These are phyloP conservation scores for Zapus hudsonius DNA, from an alignment of 2,113 vertebrate species.

Conservation along the genomic window DNA sequence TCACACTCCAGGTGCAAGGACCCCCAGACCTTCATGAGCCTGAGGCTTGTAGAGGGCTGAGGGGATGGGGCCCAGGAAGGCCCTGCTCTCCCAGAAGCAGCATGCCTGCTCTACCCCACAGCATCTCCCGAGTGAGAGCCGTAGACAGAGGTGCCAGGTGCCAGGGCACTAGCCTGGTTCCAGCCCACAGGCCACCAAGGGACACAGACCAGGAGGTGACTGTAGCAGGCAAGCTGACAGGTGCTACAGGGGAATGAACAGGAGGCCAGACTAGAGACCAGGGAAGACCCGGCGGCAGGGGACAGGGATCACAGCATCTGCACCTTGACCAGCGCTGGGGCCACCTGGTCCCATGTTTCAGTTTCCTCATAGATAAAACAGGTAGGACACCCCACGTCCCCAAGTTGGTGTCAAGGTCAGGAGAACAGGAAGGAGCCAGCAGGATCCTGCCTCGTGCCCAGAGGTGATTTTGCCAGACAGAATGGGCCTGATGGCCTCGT, in stretches of 20 bases:
- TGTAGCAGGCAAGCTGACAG: fast-evolving
- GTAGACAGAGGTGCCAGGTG: too few species aligned
- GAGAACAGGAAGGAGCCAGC: background rate
- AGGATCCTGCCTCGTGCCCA: background rate
- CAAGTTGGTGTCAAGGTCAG: background rate
- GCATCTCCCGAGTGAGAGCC: background rate
- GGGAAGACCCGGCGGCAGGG: fast-evolving
- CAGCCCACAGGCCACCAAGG: background rate
- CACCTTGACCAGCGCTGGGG: background rate
- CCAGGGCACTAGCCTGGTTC: too few species aligned
- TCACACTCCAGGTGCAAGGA: background rate
- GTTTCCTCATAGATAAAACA: background rate
- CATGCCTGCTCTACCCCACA: background rate
- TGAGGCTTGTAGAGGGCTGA: background rate
- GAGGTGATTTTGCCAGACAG: background rate
- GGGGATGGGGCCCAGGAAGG: too few species aligned
- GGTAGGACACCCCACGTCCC: background rate
- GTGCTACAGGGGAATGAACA: background rate
- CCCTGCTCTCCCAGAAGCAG: background rate
- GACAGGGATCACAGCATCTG: background rate
- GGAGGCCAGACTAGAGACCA: fast-evolving
- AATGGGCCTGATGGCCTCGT: fast-evolving
- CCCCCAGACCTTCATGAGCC: background rate
- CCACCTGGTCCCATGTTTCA: background rate
- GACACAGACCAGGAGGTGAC: background rate